These are phyloP conservation scores for Antechinus stuartii DNA, from an alignment of 2,113 vertebrate genomes.

Conservation along the genomic window DNA sequence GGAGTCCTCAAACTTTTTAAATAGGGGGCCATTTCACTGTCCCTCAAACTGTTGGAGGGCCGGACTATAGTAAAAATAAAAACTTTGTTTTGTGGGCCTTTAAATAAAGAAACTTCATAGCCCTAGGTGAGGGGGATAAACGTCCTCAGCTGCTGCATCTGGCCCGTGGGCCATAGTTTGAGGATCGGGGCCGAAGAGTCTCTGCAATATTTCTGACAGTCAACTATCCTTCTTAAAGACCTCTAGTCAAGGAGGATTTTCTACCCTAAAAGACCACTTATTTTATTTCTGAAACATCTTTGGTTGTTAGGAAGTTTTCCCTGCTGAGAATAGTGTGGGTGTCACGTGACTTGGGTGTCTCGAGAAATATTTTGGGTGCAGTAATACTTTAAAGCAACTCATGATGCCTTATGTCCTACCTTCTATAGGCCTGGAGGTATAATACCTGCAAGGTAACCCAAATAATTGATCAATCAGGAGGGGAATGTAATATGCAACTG, in stretches of 20 bases:
- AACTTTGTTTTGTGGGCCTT: too few species aligned
- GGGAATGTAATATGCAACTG: neutral
- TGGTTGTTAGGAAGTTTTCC: neutral
- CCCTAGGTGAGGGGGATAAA: too few species aligned
- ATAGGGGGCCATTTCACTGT: too few species aligned
- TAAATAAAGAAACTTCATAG: too few species aligned
- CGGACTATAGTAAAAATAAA: too few species aligned
- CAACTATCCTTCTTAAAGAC: neutral
- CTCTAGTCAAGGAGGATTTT: neutral
- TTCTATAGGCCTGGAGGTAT: neutral
- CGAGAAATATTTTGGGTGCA: neutral
- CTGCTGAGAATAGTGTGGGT: neutral
- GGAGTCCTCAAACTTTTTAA: too few species aligned
- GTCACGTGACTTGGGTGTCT: neutral
- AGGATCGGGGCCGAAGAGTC: too few species aligned
- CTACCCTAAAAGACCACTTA: neutral
- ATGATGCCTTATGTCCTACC: neutral
- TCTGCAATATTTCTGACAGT: neutral
- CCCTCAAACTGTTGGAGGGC: too few species aligned
- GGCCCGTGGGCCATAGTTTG: too few species aligned
- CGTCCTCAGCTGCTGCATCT: too few species aligned
- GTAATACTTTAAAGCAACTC: neutral
- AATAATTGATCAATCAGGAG: neutral
- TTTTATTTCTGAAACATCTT: neutral
- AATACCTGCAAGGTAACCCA: neutral